Percentiles rank a stretch among this genome's conserved stretches.
Evolutionary conservation across 2,888 invertebrate genomes (phyloP).

Genomic region (Aporophyla lueneburgensis): DNA sequence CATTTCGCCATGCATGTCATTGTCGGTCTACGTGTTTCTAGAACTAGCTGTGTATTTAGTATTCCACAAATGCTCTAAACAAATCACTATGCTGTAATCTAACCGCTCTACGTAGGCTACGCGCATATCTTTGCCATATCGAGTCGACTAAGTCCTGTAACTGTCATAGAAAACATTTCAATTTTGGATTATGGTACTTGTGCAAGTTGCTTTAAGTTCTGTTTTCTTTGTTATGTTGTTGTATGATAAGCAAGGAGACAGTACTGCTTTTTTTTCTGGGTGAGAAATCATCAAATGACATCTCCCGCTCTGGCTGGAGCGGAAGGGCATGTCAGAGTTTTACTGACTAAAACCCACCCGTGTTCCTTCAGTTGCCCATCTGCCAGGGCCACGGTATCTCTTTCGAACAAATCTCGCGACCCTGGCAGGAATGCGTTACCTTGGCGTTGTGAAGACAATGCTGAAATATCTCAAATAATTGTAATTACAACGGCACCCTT

Average conservation of each 20-base stretch:
- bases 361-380: too few species aligned
- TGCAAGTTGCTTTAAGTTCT: neutral
- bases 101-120: slow-evolving; percentile 16
- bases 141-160: slow-evolving; percentile 18
- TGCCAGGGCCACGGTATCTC: too few species aligned
- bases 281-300: too few species aligned
- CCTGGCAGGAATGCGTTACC: too few species aligned
- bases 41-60: slow-evolving; percentile 39
- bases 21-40: slow-evolving; percentile 18
- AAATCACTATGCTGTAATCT: slow-evolving; percentile 45
- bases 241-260: neutral
- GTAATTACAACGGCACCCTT: neutral
- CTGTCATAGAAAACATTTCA: slow-evolving; percentile 10
- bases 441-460: neutral
- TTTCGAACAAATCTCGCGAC: too few species aligned
- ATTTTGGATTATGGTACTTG: neutral
- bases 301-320: too few species aligned
- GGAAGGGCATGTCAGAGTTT: too few species aligned
- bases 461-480: neutral
- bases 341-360: too few species aligned
- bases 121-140: slow-evolving; percentile 40
- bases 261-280: neutral
- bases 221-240: neutral
- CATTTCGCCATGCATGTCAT: neutral
- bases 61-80: slow-evolving; percentile 39